Evolutionary conservation across 2,797 vertebrate genomes (phyloP).

Genomic region (Pseudopleuronectes americanus): DNA sequence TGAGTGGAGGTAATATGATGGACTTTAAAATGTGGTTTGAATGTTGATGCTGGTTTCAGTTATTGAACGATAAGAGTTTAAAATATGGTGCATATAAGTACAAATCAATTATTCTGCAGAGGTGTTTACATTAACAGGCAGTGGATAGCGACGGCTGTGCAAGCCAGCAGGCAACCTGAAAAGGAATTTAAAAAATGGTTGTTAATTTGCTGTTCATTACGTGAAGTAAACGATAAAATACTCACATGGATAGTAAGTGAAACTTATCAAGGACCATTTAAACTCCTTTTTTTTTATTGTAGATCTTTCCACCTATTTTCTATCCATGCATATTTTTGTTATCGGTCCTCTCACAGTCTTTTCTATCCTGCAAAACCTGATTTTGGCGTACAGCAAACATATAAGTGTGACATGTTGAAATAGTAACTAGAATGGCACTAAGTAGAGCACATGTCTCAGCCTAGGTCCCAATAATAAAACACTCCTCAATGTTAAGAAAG

Average conservation of each 20-base stretch:
- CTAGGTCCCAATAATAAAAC: too few relatives aligned
- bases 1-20: neutral
- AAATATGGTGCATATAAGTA: conserved; percentile 1
- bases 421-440: too few relatives aligned
- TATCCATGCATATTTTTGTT: too few relatives aligned
- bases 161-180: conserved; percentile 14
- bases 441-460: too few relatives aligned
- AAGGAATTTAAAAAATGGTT: conserved; percentile 40
- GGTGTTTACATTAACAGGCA: neutral
- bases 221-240: neutral
- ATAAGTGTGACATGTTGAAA: too few relatives aligned
- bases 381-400: too few relatives aligned
- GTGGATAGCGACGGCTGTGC: too few relatives aligned
- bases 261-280: too few relatives aligned
- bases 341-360: too few relatives aligned
- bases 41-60: conserved; percentile 4
- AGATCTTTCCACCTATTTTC: too few relatives aligned
- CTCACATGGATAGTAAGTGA: neutral
- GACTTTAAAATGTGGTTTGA: conserved; percentile 14
- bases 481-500: too few relatives aligned
- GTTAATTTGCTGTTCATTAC: neutral
- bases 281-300: neutral
- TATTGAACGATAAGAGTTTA: conserved; percentile 13
- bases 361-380: too few relatives aligned
- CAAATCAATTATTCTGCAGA: conserved; percentile 13